Base-by-base conservation (phyloP, 2,888 invertebrate species). In the Acleris emargana region DNA sequence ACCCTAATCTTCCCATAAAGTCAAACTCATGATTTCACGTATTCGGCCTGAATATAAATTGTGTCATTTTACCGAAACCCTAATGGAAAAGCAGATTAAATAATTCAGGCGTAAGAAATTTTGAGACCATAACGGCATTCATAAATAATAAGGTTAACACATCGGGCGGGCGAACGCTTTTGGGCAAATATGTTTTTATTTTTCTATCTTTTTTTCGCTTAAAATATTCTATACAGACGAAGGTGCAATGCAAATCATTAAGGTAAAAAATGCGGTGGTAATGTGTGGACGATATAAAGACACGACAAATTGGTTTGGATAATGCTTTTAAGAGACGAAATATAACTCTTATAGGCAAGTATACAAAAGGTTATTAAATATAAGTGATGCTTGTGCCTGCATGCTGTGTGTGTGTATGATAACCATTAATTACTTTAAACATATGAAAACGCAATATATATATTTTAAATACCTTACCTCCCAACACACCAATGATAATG, bases 41-140 rank as follows among this genome's bases (percentile, higher is more conserved):
- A 73, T 78, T 78, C 83, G 83, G 75, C 75, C 79, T 82, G 91
- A 90, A 91, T 91, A 90, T 86, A 91, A 89, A 91, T 89, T 84
- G 88, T 88, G 88, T 88, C 88, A 87, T 90, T 89, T 85, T 78
- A 80, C 78, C 78, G 82, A 87, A 89, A 86, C 87, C 87, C 84
- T 91, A 91, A 91, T 91, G 91, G 91, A 91, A 91, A 89, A 88
- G 85, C 80, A 85, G 88, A 90, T 91, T 91, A 89, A 90, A 91
- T 91, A 89, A 90, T 91, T 88, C 89, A 90, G 74, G 80, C 82
- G 83, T 83, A 89, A 90, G 89, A 86, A 89, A 89, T 89, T 89
- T 89, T 87, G 86, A 86, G 83, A 79, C 86, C 85, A 88, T 90
- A 90, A 90, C 85, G 81, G 82, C 80, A 78, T 90, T 82, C 86